Base-by-base conservation (phyloP, 1,140 invertebrate genomes). In the Papilio helenus region DNA sequence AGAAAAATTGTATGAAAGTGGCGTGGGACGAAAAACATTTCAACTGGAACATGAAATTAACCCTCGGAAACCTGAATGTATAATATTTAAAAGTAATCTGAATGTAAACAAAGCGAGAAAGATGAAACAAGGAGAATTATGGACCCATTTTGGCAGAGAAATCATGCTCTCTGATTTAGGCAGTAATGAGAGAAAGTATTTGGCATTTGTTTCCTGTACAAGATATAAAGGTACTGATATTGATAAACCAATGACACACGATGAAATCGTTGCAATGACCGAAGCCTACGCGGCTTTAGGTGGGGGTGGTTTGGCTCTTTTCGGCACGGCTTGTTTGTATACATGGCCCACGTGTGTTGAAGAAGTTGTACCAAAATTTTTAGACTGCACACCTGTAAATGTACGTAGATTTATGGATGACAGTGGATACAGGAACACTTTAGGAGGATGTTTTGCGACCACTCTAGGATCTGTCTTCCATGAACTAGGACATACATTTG, bases 401-500 rank as follows among this genome's bases (percentile, higher is more conserved):
- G 95, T 96, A 1, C 95, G 94, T 71, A 92, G 96, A 68, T 95
- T 97, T 76, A 97, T 98, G 96, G 98, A 99, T 93, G 98, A 98
- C 86, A 98, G 98, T 92, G 97, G 97, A 82, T 98, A 98, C 89
- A 96, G 97, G 76, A 96, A 97, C 12, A 98, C 97, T 1, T 96
- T 97, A 84, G 98, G 98, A 77, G 98, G 97, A 34, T 98, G 98
- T 88, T 98, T 98, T 95, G 97, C 98, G 4, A 99, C 98, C 14
- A 98, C 98, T 20, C 93, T 99, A 44, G 99, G 99, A 5, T 98
- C 98, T n/a, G 97, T 98, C 9, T 96, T 98, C 42, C 99, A 99
- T 94, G 99, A 99, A 95, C 92, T 99, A 65, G 98, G 98, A 16
- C 99, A 99, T 90, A 98, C 98, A 1, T 99, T 99, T 92, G 98